Percentiles rank a stretch among this genome's conserved stretches.
Evolutionary conservation across 30 jellyfish, hydroid and myxozoan genomes (phyloP).

Genomic region (Turritopsis rubra): DNA sequence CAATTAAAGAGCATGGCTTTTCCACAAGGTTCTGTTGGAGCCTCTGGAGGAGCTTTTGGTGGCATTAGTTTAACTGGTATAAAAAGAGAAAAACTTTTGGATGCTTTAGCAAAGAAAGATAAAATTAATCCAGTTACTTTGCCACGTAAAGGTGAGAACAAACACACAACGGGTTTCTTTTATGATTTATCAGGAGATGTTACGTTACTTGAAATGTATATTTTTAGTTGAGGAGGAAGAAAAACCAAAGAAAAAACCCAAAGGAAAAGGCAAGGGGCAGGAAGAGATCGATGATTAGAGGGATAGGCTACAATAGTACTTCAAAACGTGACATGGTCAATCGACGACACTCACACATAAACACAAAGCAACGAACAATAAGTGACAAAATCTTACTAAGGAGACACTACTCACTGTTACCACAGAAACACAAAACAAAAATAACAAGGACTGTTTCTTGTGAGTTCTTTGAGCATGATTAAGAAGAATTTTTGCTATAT

Average conservation of each 20-base stretch:
- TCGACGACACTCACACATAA: background rate
- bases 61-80: slow-evolving; percentile 20
- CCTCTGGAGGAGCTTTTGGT: slow-evolving; percentile 16
- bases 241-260: slow-evolving; percentile 1
- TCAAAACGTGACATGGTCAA: background rate
- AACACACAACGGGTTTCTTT: background rate
- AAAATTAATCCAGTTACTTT: background rate
- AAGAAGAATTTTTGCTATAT: too few species aligned
- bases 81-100: background rate
- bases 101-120: background rate
- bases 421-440: background rate
- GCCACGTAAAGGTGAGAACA: background rate
- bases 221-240: slow-evolving; percentile 1
- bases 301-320: background rate
- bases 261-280: slow-evolving; percentile 1
- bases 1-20: slow-evolving; percentile 2
- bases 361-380: background rate
- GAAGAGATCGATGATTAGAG: slow-evolving; percentile 1
- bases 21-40: slow-evolving; percentile 28
- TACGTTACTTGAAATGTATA: slow-evolving; percentile 3
- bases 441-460: background rate
- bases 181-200: background rate
- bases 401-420: background rate
- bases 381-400: background rate
- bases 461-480: background rate